Base-by-base conservation (phyloP, 2,797 vertebrate species). In the Arrhamphus sclerolepis region DNA sequence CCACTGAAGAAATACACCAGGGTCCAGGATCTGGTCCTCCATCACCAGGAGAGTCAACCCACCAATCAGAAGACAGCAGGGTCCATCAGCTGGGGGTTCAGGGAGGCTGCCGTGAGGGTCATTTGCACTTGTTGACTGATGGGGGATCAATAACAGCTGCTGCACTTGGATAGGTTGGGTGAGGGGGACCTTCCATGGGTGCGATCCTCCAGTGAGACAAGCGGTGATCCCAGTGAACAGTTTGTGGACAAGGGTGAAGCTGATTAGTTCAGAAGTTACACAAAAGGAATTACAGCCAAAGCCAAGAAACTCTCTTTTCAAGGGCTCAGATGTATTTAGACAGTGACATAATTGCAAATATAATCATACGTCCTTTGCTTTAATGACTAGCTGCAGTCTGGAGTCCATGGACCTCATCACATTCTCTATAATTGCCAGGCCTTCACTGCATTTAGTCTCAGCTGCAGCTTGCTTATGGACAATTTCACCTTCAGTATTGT, bases 151-250 rank as follows among this genome's bases (percentile, higher is more conserved):
- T 75, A 54, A 48, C 0, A 24, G 39, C 58, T 19, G 50, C 75
- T 29, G 41, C 3, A 18, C 78, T 74, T 50, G 49, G 67, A 67
- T 62, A 66, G 24, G 66, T 87, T 89, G 89, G 71, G 64, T 79
- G 70, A 92, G 73, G 52, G 66, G 79, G 21, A 88, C 61, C 28
- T 54, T 19, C n/a, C 63, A 62, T 4, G 81, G 87, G 68, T 84
- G 56, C 69, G 89, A 91, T 11, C 87, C 77, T 46, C 73, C 53
- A 0, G 85, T 89, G 80, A 84, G 55, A 50, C 86, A 90, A n/a
- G 43, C 78, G 38, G 21, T 88, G 77, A 66, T 65, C 70, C 74
- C 75, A 83, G 5, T 10, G 76, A 14, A 29, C 48, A 0, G 28
- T 16, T 43, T 60, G 18, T 0, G 56, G 70, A 20, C 78, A 38